Evolutionary conservation across 2,888 invertebrate genomes (phyloP).

Genomic region (Nesidiocoris tenuis): DNA sequence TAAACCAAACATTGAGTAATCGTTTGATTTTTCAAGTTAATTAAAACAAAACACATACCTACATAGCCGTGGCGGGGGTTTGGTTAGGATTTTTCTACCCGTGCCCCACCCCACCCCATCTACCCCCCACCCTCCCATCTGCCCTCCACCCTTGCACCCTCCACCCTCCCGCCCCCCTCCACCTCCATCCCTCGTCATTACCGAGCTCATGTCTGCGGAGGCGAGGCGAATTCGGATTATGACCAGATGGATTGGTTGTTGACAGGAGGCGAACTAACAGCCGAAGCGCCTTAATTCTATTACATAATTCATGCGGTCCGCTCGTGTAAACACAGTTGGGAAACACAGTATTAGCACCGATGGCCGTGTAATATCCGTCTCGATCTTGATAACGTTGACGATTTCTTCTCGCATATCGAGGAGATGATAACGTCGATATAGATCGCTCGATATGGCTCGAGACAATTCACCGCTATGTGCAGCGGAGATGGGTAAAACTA

Average conservation of each 20-base stretch:
- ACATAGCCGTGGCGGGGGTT: not conserved
- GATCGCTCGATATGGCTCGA: too few species aligned
- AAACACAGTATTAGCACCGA: constrained; percentile 22
- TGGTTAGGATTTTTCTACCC: constrained; percentile 4
- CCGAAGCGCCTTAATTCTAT: constrained; percentile 6
- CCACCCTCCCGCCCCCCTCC: too few species aligned
- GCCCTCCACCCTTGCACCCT: not conserved
- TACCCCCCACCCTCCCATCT: not conserved
- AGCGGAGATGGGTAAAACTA: too few species aligned
- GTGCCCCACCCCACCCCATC: not conserved
- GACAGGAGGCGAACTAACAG: constrained; percentile 8
- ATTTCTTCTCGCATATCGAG: too few species aligned
- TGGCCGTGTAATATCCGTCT: not conserved
- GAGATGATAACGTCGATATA: too few species aligned
- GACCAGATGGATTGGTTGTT: constrained; percentile 19
- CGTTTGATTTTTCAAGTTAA: constrained; percentile 16
- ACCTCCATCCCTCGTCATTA: too few species aligned
- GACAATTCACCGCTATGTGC: too few species aligned
- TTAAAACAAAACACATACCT: constrained; percentile 23
- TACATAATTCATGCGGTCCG: constrained; percentile 26
- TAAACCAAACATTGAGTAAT: constrained; percentile 33
- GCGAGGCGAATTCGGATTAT: not conserved
- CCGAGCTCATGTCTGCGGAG: too few species aligned
- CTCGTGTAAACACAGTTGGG: constrained; percentile 16
- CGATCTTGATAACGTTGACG: too few species aligned